A percentile compares a stretch with the other conserved stretches of the same genome.
Conservation (phyloP, 37 sponge, comb jelly and placozoan species). For the Agelas oroides region DNA sequence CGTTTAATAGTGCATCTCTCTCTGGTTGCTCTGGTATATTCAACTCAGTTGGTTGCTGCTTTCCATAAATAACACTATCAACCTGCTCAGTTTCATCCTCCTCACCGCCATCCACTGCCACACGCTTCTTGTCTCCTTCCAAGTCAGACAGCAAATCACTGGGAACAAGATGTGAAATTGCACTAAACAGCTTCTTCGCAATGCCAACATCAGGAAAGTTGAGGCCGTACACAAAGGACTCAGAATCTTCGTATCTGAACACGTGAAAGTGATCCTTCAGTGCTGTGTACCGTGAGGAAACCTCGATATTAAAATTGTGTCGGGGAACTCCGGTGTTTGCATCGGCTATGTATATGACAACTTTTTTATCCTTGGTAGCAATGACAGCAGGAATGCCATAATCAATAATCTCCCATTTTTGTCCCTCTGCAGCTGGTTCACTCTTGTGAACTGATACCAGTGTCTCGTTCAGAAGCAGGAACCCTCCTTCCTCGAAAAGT, state of each 20-base stretch:
- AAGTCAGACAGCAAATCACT: neutral
- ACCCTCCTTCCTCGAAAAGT: conserved; percentile 35
- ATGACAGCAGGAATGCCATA: conserved; percentile 56
- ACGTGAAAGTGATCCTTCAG: conserved; percentile 48
- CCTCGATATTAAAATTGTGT: conserved; percentile 3
- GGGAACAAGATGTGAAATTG: conserved; percentile 14
- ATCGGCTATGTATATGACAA: conserved; percentile 16
- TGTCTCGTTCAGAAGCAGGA: conserved; percentile 47
- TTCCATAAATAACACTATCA: conserved; percentile 16
- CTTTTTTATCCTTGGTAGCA: conserved; percentile 18
- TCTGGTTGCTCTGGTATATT: conserved; percentile 35
- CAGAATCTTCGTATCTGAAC: neutral
- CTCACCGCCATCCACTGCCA: neutral
- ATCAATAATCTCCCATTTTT: conserved; percentile 32
- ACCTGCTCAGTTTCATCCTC: neutral
- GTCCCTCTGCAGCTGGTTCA: neutral
- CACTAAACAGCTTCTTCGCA: conserved; percentile 9
- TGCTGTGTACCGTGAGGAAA: conserved; percentile 14
- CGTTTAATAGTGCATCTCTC: conserved; percentile 10
- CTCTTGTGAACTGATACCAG: conserved; percentile 46
- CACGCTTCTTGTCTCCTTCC: no score
- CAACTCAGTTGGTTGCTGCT: neutral
- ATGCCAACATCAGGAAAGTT: conserved; percentile 41
- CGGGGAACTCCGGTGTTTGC: conserved; percentile 30
- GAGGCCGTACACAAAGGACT: conserved; percentile 7